phyloP scores from a whole-genome alignment of 2,888 invertebrate species.

The Omphaloscelis lunosa region DNA sequence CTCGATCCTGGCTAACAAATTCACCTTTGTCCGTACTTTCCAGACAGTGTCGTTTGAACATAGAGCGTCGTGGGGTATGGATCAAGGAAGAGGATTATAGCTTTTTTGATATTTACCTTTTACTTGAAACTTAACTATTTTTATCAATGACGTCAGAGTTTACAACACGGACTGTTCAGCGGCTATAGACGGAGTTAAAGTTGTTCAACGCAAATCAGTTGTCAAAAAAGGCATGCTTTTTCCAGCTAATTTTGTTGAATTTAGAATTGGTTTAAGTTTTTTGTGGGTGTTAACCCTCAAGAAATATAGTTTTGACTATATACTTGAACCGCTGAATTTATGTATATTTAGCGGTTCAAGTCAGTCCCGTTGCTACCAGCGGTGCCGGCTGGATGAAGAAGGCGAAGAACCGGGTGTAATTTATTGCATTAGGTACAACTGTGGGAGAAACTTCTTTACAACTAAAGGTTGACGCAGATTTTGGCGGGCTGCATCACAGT shows the following conservation, averaged over 20 bases:
- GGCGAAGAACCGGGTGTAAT: neutral
- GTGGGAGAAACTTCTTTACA: neutral
- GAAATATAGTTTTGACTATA: neutral
- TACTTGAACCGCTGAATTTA: neutral
- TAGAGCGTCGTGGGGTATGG: conserved; percentile 63
- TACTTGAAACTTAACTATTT: neutral
- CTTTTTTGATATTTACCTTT: neutral
- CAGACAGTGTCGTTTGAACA: conserved; percentile 80
- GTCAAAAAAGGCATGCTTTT: neutral
- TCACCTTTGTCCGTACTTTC: conserved; percentile 85
- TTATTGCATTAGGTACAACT: neutral
- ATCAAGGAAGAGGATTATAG: conserved; percentile 45
- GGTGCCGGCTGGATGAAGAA: neutral
- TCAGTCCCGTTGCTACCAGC: too few species aligned
- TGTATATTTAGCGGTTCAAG: neutral
- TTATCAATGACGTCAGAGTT: neutral
- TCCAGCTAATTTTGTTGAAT: neutral
- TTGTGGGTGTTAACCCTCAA: neutral
- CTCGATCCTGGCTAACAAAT: conserved; percentile 70
- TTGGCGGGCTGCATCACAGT: neutral
- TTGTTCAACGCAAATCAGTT: neutral
- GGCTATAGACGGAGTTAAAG: neutral
- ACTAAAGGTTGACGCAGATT: neutral
- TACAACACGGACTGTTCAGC: neutral
- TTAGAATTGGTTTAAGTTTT: neutral